A percentile compares a stretch with the other conserved stretches of the same genome.
Conservation (phyloP, 2,113 vertebrate genomes). For the Anarhynchus alexandrinus region DNA sequence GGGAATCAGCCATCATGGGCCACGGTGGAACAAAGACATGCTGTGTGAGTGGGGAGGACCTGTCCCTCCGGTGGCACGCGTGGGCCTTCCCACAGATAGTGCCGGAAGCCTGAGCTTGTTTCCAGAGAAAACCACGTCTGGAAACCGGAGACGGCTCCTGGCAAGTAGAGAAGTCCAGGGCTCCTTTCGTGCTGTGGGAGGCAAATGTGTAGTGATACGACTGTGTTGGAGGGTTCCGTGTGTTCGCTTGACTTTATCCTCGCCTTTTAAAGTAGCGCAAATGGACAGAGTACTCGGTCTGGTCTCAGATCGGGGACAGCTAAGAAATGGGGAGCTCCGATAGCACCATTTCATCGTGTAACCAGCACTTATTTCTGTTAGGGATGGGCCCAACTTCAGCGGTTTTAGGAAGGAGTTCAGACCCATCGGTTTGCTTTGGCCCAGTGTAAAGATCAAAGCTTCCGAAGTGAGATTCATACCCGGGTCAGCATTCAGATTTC, state of each 20-base stretch:
- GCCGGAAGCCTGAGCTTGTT: accelerated
- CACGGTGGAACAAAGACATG: neutral
- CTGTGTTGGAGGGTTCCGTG: neutral
- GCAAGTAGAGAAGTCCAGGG: neutral
- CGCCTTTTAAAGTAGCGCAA: neutral
- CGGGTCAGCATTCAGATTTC: neutral
- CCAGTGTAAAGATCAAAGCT: neutral
- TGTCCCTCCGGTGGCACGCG: neutral
- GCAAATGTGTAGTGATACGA: neutral
- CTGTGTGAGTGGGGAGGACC: neutral
- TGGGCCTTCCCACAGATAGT: neutral
- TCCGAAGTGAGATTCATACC: neutral
- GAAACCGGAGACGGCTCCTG: neutral
- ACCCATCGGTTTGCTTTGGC: neutral
- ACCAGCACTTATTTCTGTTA: constrained; percentile 61
- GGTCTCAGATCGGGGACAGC: neutral
- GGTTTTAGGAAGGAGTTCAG: neutral
- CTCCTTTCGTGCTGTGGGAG: neutral
- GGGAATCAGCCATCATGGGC: neutral
- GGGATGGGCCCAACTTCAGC: neutral
- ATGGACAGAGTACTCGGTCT: neutral
- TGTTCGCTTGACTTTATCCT: neutral
- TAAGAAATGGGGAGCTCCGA: neutral
- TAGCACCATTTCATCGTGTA: neutral
- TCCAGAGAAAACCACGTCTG: neutral